Evolutionary conservation across 92 coral and sea anemone genomes (phyloP).

Genomic region (Isaurus tuberculatus): DNA sequence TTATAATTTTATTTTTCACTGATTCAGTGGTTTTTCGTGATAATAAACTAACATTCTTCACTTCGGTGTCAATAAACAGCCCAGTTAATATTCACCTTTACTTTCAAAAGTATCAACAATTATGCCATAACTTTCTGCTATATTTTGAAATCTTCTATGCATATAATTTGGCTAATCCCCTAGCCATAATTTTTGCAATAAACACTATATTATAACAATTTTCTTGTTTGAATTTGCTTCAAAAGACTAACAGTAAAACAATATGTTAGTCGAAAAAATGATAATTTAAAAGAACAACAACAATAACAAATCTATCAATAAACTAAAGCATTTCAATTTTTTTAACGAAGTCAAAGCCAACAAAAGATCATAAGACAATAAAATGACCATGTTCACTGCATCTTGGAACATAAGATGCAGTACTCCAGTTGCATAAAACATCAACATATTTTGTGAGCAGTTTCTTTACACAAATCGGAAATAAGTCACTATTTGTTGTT

Average conservation of each 20-base stretch:
- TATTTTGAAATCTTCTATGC: not conserved
- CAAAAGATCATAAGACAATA: not conserved
- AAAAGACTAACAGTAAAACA: too few relatives aligned
- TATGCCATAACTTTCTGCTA: not conserved
- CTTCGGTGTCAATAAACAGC: not conserved
- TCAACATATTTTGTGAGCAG: conserved; percentile 6
- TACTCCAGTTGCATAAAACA: not conserved
- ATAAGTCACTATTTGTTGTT: conserved; percentile 8
- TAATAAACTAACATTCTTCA: not conserved
- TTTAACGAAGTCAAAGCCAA: too few relatives aligned
- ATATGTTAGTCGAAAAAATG: too few relatives aligned
- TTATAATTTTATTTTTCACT: too few relatives aligned
- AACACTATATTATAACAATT: too few relatives aligned
- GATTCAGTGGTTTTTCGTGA: not conserved
- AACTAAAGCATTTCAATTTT: not conserved
- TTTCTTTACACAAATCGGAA: conserved; percentile 27
- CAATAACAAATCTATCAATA: too few relatives aligned
- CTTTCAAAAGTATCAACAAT: not conserved
- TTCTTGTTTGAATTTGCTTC: not conserved
- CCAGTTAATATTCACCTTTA: not conserved
- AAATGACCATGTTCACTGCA: not conserved
- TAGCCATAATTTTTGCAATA: not conserved
- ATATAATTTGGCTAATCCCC: not conserved
- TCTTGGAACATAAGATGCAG: not conserved
- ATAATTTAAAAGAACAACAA: not conserved